A percentile compares a stretch with the other conserved stretches of the same genome.
Conservation (phyloP, 1,140 invertebrate genomes). For the Mya arenaria region DNA sequence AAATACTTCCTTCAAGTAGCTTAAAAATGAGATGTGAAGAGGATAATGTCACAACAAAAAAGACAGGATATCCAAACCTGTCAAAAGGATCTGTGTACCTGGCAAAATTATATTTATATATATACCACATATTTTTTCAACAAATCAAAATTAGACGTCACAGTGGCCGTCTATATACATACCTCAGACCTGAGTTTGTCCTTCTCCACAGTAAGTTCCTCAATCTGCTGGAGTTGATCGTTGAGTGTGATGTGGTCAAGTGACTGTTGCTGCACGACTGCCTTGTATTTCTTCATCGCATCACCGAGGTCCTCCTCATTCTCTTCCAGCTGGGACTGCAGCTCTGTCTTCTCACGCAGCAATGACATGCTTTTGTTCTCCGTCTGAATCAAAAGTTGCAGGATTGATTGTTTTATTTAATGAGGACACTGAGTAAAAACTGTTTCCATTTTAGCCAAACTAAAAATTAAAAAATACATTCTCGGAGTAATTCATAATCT, state of each 20-base stretch:
- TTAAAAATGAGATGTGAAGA: too few relatives aligned
- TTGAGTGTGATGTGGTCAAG: slow-evolving; percentile 91
- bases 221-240: slow-evolving; percentile 90
- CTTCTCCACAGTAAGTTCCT: slow-evolving; percentile 89
- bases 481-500: too few relatives aligned
- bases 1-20: too few relatives aligned
- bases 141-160: neutral
- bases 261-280: slow-evolving; percentile 89
- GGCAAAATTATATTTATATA: too few relatives aligned
- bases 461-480: too few relatives aligned
- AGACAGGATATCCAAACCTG: too few relatives aligned
- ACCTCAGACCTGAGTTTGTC: slow-evolving; percentile 88
- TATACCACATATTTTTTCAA: too few relatives aligned
- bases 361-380: slow-evolving; percentile 89
- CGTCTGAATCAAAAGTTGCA: slow-evolving; percentile 77
- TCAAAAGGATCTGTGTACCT: too few relatives aligned
- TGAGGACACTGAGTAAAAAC: too few relatives aligned
- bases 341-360: slow-evolving; percentile 89
- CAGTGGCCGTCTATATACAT: neutral
- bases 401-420: too few relatives aligned
- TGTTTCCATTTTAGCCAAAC: too few relatives aligned
- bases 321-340: slow-evolving; percentile 93
- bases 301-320: slow-evolving; percentile 95
- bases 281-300: slow-evolving; percentile 95
- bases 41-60: too few relatives aligned